Percentiles rank a stretch among this genome's conserved stretches.
These are phyloP conservation scores for Zaprionus davidi DNA, from an alignment of 1,140 invertebrate genomes.

Conservation along the genomic window DNA sequence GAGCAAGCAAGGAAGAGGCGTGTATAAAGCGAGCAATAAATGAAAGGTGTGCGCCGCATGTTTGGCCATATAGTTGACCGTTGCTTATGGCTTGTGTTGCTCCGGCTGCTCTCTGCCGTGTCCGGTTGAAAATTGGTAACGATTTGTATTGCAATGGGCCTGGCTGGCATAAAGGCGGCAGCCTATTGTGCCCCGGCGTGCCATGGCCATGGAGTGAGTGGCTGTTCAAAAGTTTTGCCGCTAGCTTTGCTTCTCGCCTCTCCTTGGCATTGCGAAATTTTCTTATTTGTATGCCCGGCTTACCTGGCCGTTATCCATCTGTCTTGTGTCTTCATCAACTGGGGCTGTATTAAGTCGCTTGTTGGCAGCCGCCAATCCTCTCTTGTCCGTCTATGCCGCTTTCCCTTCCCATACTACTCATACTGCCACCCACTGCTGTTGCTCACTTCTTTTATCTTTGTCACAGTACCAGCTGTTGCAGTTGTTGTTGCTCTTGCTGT, in stretches of 20 bases:
- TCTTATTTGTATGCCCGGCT: slow-evolving; percentile 79
- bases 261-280: slow-evolving; percentile 53
- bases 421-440: neutral
- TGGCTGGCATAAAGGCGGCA: slow-evolving; percentile 64
- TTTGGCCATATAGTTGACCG: slow-evolving; percentile 75
- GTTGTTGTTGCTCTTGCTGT: slow-evolving; percentile 45
- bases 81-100: slow-evolving; percentile 64
- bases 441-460: slow-evolving; percentile 21
- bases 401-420: neutral
- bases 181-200: slow-evolving; percentile 38
- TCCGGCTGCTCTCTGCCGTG: slow-evolving; percentile 36
- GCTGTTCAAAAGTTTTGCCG: slow-evolving; percentile 65
- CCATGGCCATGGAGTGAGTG: slow-evolving; percentile 20
- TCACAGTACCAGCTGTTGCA: slow-evolving; percentile 21
- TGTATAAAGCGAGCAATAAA: slow-evolving; percentile 66
- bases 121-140: slow-evolving; percentile 79
- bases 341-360: slow-evolving; percentile 77
- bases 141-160: slow-evolving; percentile 74
- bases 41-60: slow-evolving; percentile 76
- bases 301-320: slow-evolving; percentile 77
- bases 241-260: slow-evolving; percentile 14
- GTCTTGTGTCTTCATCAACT: slow-evolving; percentile 80
- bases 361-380: slow-evolving; percentile 49
- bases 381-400: neutral
- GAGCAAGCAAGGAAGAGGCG: neutral